Base-by-base conservation (phyloP, 2,113 vertebrate species). In the Syrrhaptes paradoxus region DNA sequence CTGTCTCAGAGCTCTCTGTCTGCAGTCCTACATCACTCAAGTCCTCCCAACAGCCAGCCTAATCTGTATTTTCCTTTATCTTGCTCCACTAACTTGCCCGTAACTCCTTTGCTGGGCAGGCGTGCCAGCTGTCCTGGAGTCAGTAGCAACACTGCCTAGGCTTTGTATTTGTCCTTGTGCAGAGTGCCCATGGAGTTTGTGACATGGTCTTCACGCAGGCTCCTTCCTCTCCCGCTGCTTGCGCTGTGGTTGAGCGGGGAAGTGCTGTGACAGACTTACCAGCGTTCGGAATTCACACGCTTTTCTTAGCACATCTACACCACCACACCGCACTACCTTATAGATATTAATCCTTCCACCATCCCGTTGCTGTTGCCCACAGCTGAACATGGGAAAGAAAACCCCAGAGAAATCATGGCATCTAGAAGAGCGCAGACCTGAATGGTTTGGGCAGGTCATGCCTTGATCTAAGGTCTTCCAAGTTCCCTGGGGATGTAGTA, bases 1-100 rank as follows among this genome's bases (percentile, higher is more conserved):
- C 46, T 55, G 4, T 22, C 32, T 54, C 0, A 0, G 22, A 55
- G 54, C 17, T 61, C 17, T n/a, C 18, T 17, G 2, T 17, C 34
- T 76, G 41, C 15, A 21, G 3, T 25, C 19, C 65, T 46, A 8
- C 10, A 2, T 21, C 31, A 6, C 25, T 29, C 63, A 11, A 25
- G 18, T 71, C n/a, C 7, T 59, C 28, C 36, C 31, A 80, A 57
- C 12, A 36, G 20, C 52, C 77, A 77, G 16, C 17, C 17, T 25
- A 11, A 29, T 36, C 52, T 59, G 87, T 55, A 26, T 75, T 85
- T 81, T 41, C 24, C 49, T 72, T 72, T 49, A 1, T 52, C 52
- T 74, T 32, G 9, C 31, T 76, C 66, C 29, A 31, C n/a, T 61
- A 61, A 41, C 28, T 29, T 22, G 16, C 14, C 36, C 29, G 18